Evolutionary conservation across 2,888 invertebrate species (phyloP), one percentile per base, ranked within the genome.

Genomic region (Deladenus siricidicola): DNA sequence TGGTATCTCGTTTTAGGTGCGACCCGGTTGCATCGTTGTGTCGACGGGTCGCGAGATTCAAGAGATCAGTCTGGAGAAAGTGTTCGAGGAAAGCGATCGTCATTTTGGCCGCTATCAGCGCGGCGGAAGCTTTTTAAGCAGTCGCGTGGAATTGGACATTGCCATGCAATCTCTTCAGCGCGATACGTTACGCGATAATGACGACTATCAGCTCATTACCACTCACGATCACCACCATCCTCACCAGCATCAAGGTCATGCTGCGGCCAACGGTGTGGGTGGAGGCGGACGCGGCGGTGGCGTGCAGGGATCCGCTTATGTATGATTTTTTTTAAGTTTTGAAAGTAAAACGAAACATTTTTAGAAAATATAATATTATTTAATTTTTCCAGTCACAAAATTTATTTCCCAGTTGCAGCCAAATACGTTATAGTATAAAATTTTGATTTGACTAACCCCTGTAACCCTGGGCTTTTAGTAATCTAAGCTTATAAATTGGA

Each of bases 31-130:
- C 66, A 85, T 98, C 70, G 89, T 92, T 0, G 85, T 98, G 70
- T 90, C 94, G 4, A 98, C 94, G 49, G 89, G 91, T 0, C 86
- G 92, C 59, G 98, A 98, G 81, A 86, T 98, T 14, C 92, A 96
- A 79, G 98, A 99, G 83, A 87, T 98, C 86, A 94, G 96, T 81
- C 91, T 98, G 72, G 88, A 90, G 0, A 83, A 90, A 51, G 83
- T 98, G 29, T 83, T 89, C n/a, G 89, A 90, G 76, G 87, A 90
- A 57, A 3, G 21, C 26, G 28, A 44, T 34, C 28, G 50, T 2
- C 51, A 64, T 14, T 34, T 34, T 14, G 39, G 14, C 39, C 39
- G 6, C 42, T 61, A 17, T 45, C 51, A 21, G 23, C 30, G 21
- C 34, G 34, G 21, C 88, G 89, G 53, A 78, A 14, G 39, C 66